These are phyloP conservation scores for Eidolon helvum DNA, from an alignment of 2,113 vertebrate species.

Conservation along the genomic window DNA sequence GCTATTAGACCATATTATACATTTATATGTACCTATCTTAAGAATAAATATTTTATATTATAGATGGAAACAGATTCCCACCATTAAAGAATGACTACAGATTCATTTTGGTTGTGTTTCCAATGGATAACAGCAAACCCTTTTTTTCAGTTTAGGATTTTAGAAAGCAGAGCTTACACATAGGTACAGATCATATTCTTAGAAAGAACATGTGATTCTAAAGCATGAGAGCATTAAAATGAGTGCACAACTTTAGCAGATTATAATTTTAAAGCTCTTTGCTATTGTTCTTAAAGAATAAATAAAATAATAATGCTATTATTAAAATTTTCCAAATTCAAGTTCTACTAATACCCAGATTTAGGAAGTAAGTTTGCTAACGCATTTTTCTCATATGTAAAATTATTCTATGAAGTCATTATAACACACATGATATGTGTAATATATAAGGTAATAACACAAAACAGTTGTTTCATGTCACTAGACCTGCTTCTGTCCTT, in stretches of 20 bases:
- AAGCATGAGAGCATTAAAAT: not conserved
- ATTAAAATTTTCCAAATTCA: conserved; percentile 18
- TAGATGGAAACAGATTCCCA: not conserved
- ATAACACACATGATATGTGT: not conserved
- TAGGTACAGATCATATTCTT: not conserved
- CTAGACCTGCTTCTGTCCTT: not conserved
- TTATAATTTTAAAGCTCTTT: not conserved
- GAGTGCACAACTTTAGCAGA: not conserved
- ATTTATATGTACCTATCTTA: not conserved
- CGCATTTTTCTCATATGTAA: not conserved
- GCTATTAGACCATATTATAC: not conserved
- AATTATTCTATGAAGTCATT: not conserved
- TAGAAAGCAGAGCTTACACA: not conserved
- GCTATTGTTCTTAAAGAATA: not conserved
- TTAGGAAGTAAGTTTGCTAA: not conserved
- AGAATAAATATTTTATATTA: not conserved
- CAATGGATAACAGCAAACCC: not conserved
- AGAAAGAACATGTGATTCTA: not conserved
- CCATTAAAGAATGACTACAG: not conserved
- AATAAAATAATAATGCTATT: not conserved
- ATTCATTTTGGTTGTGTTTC: not conserved
- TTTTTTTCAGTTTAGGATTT: conserved; percentile 11
- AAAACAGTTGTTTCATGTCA: not conserved
- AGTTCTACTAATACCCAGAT: not conserved
- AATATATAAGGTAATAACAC: not conserved